Conservation (phyloP, 2,888 invertebrate species). For the Thecocarcelia acutangulata region DNA sequence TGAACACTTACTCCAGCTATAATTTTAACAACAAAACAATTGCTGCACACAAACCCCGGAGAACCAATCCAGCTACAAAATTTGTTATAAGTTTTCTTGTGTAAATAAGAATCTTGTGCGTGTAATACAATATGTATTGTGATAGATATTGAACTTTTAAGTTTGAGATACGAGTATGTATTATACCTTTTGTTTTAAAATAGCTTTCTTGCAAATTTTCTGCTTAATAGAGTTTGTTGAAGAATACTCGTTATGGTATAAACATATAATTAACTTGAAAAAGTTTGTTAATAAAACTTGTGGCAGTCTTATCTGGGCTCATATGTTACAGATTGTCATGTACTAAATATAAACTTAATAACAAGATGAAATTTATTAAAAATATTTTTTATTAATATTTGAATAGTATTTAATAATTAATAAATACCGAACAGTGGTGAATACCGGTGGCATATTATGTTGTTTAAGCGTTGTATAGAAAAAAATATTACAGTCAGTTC, state of each 20-base stretch:
- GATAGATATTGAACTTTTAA: constrained; percentile 30
- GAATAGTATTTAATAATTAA: no score
- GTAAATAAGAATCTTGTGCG: constrained; percentile 12
- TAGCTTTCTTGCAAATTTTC: constrained; percentile 5
- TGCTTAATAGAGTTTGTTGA: constrained; percentile 42
- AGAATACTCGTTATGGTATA: neutral
- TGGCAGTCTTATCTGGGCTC: neutral
- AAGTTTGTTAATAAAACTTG: constrained; percentile 13
- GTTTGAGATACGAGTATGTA: constrained; percentile 3
- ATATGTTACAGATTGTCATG: neutral
- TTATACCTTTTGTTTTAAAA: constrained; percentile 20
- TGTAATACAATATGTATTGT: neutral
- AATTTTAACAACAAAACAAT: neutral
- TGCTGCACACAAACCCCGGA: constrained; percentile 8
- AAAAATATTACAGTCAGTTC: no score
- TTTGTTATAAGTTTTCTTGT: no score
- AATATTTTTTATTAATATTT: no score
- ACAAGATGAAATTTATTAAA: neutral
- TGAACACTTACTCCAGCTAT: constrained; percentile 33
- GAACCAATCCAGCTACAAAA: no score
- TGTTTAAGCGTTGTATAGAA: no score
- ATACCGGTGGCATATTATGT: no score
- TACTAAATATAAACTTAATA: neutral
- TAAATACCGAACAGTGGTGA: no score
- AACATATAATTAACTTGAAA: constrained; percentile 18